Conservation (phyloP, 2,113 vertebrate species). For the Hippocampus barbouri region DNA sequence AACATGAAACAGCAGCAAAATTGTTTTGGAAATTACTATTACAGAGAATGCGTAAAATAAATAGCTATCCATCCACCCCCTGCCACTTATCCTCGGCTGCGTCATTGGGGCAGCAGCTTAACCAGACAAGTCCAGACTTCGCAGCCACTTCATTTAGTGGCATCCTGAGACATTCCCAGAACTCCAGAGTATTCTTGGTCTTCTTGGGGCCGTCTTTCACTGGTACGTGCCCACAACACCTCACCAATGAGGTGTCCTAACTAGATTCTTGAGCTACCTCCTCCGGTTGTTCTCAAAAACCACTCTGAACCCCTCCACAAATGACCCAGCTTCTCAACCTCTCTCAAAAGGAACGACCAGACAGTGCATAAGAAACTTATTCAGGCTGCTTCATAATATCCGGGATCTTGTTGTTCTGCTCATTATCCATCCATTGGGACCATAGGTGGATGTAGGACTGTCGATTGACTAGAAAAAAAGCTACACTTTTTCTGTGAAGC, state of each 20-base stretch:
- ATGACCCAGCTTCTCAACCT: too few species aligned
- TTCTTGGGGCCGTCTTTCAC: too few species aligned
- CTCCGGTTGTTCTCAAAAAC: neutral
- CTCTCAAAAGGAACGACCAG: too few species aligned
- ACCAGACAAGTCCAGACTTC: neutral
- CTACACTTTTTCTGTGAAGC: too few species aligned
- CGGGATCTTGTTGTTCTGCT: too few species aligned
- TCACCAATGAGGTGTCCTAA: neutral
- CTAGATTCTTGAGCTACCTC: neutral
- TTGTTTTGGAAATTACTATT: neutral
- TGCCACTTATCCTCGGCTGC: neutral
- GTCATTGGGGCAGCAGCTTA: neutral
- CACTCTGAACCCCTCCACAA: too few species aligned
- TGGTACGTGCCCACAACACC: too few species aligned
- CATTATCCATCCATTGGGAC: too few species aligned
- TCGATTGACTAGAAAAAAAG: too few species aligned
- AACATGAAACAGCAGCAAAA: conserved; percentile 4
- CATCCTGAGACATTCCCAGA: neutral
- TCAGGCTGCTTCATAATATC: too few species aligned
- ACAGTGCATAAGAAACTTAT: too few species aligned
- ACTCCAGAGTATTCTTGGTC: neutral
- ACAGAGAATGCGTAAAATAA: neutral
- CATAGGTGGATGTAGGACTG: too few species aligned
- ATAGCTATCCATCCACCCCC: neutral
- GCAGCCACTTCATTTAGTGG: neutral